A percentile compares a stretch with the other conserved stretches of the same genome.
phyloP scores from a whole-genome alignment of 2,797 vertebrate species.

The Helostoma temminkii region DNA sequence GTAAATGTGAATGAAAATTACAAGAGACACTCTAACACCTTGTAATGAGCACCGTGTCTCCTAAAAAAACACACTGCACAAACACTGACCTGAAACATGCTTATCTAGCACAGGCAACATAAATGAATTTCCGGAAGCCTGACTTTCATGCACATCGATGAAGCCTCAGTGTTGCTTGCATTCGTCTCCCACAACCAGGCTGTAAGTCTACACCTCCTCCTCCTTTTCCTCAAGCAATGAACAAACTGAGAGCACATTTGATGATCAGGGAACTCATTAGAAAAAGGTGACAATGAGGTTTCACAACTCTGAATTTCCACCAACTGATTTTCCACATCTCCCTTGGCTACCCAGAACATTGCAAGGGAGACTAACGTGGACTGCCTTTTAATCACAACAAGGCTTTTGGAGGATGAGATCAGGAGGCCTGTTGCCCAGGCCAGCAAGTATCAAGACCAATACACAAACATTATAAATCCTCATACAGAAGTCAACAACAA shows the following conservation, averaged over 20 bases:
- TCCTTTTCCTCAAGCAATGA: conserved; percentile 68
- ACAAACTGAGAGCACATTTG: conserved; percentile 74
- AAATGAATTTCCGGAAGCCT: conserved; percentile 82
- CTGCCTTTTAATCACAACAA: conserved; percentile 64
- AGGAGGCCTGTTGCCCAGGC: conserved; percentile 47
- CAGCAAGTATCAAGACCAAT: conserved; percentile 38
- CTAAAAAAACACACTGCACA: conserved; percentile 57
- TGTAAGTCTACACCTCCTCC: conserved; percentile 53
- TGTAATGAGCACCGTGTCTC: conserved; percentile 76
- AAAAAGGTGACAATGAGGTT: conserved; percentile 91
- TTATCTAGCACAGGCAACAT: conserved; percentile 72
- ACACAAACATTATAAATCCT: conserved; percentile 48
- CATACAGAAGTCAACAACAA: conserved; percentile 38
- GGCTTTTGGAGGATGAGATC: conserved; percentile 41
- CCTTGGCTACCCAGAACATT: conserved; percentile 67
- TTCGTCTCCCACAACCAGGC: conserved; percentile 47
- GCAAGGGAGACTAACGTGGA: conserved; percentile 65
- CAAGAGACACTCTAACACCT: conserved; percentile 81
- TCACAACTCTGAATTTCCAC: conserved; percentile 77
- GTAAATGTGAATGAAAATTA: conserved; percentile 73
- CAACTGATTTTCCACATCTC: conserved; percentile 74
- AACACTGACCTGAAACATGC: conserved; percentile 77
- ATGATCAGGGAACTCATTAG: conserved; percentile 84
- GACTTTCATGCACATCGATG: conserved; percentile 80
- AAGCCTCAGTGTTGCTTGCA: conserved; percentile 56